Conservation (phyloP, 2,797 vertebrate species). For the Sebastes glaucus region DNA sequence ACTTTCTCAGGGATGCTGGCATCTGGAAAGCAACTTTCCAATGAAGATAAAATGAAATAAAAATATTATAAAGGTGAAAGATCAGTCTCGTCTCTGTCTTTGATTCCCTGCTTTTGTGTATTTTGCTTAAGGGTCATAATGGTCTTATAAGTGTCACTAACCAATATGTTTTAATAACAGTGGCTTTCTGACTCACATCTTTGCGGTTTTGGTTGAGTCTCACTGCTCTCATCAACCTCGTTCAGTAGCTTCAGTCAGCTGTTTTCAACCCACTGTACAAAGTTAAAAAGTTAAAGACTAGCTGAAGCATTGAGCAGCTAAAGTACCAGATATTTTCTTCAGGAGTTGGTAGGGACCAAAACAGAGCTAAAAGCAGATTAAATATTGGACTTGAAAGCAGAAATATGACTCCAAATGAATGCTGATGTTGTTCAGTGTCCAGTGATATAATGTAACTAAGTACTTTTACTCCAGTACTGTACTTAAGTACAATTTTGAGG, state of each 20-base stretch:
- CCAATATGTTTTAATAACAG: neutral
- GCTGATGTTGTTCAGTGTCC: neutral
- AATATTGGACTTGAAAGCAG: neutral
- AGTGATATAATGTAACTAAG: too few species aligned
- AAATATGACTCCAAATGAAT: neutral
- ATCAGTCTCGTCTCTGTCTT: neutral
- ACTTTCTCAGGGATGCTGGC: conserved; percentile 87
- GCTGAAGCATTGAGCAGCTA: neutral
- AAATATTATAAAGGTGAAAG: conserved; percentile 57
- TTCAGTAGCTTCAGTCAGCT: neutral
- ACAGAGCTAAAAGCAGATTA: neutral
- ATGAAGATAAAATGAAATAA: conserved; percentile 68
- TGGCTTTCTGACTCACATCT: neutral
- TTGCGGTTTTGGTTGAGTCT: neutral
- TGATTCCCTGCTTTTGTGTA: neutral
- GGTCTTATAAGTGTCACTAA: neutral
- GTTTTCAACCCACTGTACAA: neutral
- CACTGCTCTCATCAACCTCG: neutral
- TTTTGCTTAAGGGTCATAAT: neutral
- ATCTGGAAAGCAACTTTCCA: conserved; percentile 82
- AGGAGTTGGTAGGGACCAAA: neutral
- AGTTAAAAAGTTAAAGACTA: neutral
- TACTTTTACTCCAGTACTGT: too few species aligned
- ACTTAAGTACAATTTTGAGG: too few species aligned
- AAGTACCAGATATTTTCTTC: neutral